Base-by-base conservation (phyloP, 1,140 invertebrate species). In the Drosophila suzukii region DNA sequence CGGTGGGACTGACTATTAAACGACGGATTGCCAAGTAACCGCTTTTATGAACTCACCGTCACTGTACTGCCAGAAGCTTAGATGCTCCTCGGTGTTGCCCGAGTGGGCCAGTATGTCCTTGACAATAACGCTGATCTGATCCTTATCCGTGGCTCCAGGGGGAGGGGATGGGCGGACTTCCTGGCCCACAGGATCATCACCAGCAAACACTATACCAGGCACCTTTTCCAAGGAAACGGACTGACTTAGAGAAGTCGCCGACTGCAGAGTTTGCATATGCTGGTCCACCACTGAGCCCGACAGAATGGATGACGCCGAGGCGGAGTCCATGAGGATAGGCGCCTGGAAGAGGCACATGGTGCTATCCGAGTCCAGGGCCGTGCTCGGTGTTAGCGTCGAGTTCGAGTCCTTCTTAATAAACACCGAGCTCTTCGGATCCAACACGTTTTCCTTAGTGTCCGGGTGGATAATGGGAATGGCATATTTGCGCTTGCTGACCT, bases 381-480 rank as follows among this genome's bases (percentile, higher is more conserved):
- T 78, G 58, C 49, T 58, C 7, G 73, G 67, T 15, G 78, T 76
- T 8, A 81, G 63, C 7, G 71, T 81, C 8, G 56, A 60, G 57
- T 65, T 78, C 1, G 83, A 68, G 36, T 88, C 84, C 43, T 75
- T 78, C 8, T 81, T 81, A 1, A 49, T 78, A 30, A 83, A 84
- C 15, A 81, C 76, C 38, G 84, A 79, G 15, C 81, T 88, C 5
- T 53, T 88, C 13, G 80, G 58, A 43, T 92, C 79, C 15, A 90
- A 13, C 6, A 91, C 71, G 58, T 86, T 70, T 60, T 92, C 84
- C n/a, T 78, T 66, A 15, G 91, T 92, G 27, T 79, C 78, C 17
- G 91, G 91, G 66, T 92, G 66, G 55, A 92, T 92, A 7, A 92
- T 92, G 12, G 91, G 91, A 70, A 92, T 88, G 30, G 91, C 91